These are phyloP conservation scores for Xanthostigma xanthostigma DNA, from an alignment of 2,888 invertebrate species.

Conservation along the genomic window DNA sequence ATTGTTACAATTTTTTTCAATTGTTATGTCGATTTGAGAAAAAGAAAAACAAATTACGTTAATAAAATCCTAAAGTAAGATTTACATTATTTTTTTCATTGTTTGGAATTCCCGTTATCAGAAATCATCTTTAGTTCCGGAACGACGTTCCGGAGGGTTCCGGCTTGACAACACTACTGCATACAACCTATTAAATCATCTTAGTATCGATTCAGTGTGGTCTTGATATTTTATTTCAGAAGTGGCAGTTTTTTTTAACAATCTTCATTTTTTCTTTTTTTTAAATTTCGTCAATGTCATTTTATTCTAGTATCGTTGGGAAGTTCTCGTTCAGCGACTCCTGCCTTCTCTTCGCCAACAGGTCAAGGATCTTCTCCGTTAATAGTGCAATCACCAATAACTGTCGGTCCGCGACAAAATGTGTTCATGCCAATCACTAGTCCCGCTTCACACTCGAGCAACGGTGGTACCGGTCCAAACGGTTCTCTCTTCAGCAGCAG, in stretches of 20 bases:
- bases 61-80: too few species aligned
- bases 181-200: too few species aligned
- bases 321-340: conserved; percentile 85
- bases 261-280: background rate
- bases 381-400: conserved; percentile 50
- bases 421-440: conserved; percentile 84
- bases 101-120: too few species aligned
- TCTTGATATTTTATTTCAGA: too few species aligned
- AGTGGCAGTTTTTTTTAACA: background rate
- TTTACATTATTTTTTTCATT: too few species aligned
- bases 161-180: too few species aligned
- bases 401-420: conserved; percentile 63
- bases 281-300: conserved; percentile 1
- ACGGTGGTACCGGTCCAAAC: background rate
- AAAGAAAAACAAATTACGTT: too few species aligned
- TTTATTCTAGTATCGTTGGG: conserved; percentile 65
- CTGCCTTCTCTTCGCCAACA: conserved; percentile 69
- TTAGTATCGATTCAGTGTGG: background rate
- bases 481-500: background rate
- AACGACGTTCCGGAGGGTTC: too few species aligned
- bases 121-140: too few species aligned
- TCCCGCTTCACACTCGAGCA: conserved; percentile 36
- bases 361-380: conserved; percentile 52
- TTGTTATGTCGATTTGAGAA: too few species aligned
- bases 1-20: too few species aligned